Base-by-base conservation (phyloP, 2,888 invertebrate species). In the Euphydryas editha region DNA sequence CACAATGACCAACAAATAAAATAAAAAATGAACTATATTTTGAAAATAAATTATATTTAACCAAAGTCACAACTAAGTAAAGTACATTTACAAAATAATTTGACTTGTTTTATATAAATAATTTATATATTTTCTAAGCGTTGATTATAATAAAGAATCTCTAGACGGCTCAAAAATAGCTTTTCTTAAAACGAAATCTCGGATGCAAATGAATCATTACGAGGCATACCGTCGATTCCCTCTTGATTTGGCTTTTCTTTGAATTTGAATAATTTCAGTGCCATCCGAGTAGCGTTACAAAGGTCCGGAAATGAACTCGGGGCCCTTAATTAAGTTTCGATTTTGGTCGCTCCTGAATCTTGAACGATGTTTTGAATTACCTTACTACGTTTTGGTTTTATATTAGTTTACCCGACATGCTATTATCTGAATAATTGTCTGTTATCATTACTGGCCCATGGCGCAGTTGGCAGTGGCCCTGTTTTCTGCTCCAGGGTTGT, bases 201-300 rank as follows among this genome's bases (percentile, higher is more conserved):
- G 62, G 72, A 73, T 72, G 69, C 67, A 72, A 74, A 74, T 71
- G 68, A 73, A 66, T 73, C 69, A 72, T 75, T 73, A 72, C 58
- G 63, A 65, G 65, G 70, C 70, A 70, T 68, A 71, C 71, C 72
- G 69, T 64, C 68, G 67, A 70, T 70, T 74, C 71, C 68, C 72
- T 71, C 74, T 73, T 75, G 75, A 71, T 74, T 73, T 72, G 44
- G 62, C 69, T 57, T 73, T 74, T 75, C 71, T 72, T 74, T 73
- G 72, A 73, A 75, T 76, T 75, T 75, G 74, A 77, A 77, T 76
- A 75, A 76, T 76, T 76, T 72, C 62, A 70, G 69, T 58, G 60
- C 71, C 69, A 70, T 73, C 71, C 56, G 60, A 67, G 59, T 62
- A 56, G 65, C 67, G 56, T 67, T 69, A 76, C 75, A 75, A 75